Base-by-base conservation (phyloP, 2,797 vertebrate species). In the Muraenolepis orangiensis region DNA sequence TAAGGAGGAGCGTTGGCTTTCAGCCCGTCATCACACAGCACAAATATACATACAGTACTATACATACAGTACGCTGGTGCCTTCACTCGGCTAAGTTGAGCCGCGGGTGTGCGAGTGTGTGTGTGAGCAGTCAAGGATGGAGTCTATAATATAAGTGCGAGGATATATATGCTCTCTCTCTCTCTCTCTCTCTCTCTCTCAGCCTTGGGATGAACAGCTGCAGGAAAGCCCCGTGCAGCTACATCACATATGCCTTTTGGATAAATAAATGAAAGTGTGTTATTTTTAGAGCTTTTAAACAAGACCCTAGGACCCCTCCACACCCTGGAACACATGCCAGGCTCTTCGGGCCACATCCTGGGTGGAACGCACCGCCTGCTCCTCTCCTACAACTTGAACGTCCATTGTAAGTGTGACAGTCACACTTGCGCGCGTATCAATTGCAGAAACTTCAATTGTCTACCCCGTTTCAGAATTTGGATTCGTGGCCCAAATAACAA, bases 241-340 rank as follows among this genome's bases (percentile, higher is more conserved):
- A 76, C 74, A 78, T 82, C 77, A 75, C 76, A 84, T 71, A 74
- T 73, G 80, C 36, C 67, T 70, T 34, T 73, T 69, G 64, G 80
- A 87, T 86, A 86, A 84, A 89, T 87, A 85, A 87, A 85, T 84
- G 18, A 80, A 84, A 75, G 32, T 66, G 61, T 0, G 1, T 74
- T 81, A 84, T 86, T 87, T 86, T 85, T 82, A 86, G 81, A 73
- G 40, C 71, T 71, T 16, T 72, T 75, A 80, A 82, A 80, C 8
- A 67, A 74, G 71, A 87, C 72, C 31, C 75, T 32, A 46, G 71
- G 34, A 69, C 29, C 69, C 71, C 64, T 26, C 57, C 57, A 64
- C 57, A 64, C 57, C 32, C 69, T 11, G 71, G 76, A 71, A 77
- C 77, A 83, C 73, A 72, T 13, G 66, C 67, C 75, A 81, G 74